These are phyloP conservation scores for Bufotes viridis DNA, from an alignment of 2,797 vertebrate genomes.

Conservation along the genomic window DNA sequence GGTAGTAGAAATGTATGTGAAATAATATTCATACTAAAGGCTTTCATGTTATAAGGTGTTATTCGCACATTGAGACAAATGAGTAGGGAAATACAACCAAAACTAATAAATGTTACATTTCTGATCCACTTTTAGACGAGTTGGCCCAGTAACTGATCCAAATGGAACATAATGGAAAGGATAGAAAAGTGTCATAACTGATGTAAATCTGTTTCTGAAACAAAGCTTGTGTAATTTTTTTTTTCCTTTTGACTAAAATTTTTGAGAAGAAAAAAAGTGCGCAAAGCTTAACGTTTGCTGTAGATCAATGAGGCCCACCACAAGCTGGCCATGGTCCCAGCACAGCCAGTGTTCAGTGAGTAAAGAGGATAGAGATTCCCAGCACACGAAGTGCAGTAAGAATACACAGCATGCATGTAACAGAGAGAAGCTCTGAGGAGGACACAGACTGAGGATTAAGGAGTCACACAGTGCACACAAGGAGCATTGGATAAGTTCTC, in stretches of 20 bases:
- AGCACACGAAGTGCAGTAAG: slow-evolving; percentile 23
- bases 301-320: neutral
- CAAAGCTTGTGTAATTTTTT: too few relatives aligned
- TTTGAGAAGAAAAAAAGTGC: neutral
- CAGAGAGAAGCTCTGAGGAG: slow-evolving; percentile 16
- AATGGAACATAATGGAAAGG: too few relatives aligned
- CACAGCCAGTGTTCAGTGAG: slow-evolving; percentile 4
- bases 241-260: neutral
- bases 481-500: slow-evolving; percentile 51
- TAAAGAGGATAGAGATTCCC: neutral
- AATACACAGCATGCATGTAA: neutral
- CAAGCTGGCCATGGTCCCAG: neutral
- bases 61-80: too few relatives aligned
- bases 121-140: too few relatives aligned
- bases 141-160: too few relatives aligned
- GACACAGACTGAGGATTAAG: slow-evolving; percentile 51
- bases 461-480: slow-evolving; percentile 31
- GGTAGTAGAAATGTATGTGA: too few relatives aligned
- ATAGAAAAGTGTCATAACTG: too few relatives aligned
- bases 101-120: too few relatives aligned
- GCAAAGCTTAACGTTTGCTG: neutral
- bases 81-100: too few relatives aligned
- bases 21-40: too few relatives aligned
- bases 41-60: too few relatives aligned
- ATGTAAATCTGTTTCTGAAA: too few relatives aligned